A percentile compares a stretch with the other conserved stretches of the same genome.
These are phyloP conservation scores for Scaptomyza reducta DNA, from an alignment of 2,888 invertebrate genomes.

Conservation along the genomic window DNA sequence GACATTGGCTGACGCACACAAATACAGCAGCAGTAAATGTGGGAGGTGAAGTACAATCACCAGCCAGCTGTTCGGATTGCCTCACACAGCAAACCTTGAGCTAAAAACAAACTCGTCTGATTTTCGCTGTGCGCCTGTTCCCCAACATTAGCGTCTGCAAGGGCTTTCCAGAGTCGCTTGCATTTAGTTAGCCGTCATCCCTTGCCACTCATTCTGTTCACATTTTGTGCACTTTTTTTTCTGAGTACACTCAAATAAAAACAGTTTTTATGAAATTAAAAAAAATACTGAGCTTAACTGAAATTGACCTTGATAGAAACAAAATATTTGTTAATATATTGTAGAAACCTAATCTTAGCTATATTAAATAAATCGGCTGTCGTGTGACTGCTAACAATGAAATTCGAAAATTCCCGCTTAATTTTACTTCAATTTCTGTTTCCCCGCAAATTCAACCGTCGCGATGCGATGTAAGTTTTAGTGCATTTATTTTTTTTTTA, in stretches of 20 bases:
- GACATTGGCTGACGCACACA: constrained; percentile 69
- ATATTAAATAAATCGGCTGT: too few species aligned
- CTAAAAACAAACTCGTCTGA: constrained; percentile 40
- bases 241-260: constrained; percentile 1
- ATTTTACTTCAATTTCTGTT: too few species aligned
- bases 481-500: not conserved
- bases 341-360: too few species aligned
- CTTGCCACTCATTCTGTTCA: constrained; percentile 3
- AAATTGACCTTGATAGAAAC: too few species aligned
- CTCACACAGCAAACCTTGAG: constrained; percentile 54
- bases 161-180: constrained; percentile 29
- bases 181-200: constrained; percentile 14
- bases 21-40: constrained; percentile 8
- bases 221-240: constrained; percentile 10
- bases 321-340: too few species aligned
- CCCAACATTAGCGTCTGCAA: constrained; percentile 48
- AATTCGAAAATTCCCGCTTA: too few species aligned
- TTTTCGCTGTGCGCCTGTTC: constrained; percentile 62
- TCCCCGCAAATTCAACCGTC: too few species aligned
- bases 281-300: not conserved
- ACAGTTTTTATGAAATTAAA: not conserved
- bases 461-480: not conserved
- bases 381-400: too few species aligned
- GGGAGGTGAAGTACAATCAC: constrained; percentile 7
- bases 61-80: constrained; percentile 36